These are phyloP conservation scores for Mesoligia furuncula DNA, from an alignment of 2,888 invertebrate species.

Conservation along the genomic window DNA sequence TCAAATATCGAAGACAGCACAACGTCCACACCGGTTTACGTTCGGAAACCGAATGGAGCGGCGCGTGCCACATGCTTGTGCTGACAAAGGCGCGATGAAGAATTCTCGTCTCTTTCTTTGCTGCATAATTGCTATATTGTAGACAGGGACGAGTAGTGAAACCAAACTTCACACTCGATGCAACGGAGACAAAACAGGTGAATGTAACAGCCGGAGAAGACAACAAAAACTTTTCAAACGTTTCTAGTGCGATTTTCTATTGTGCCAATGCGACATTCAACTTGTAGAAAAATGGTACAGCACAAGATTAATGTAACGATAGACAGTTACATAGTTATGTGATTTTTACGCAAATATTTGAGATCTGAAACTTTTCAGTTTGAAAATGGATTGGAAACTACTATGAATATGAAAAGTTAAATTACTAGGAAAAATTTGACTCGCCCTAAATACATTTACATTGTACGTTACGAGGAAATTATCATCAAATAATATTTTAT, in stretches of 20 bases:
- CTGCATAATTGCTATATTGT: slow-evolving; percentile 65
- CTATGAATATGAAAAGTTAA: not conserved
- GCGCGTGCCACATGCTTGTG: slow-evolving; percentile 88
- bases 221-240: slow-evolving; percentile 85
- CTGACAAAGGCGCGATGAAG: slow-evolving; percentile 73
- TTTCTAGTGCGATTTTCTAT: slow-evolving; percentile 83
- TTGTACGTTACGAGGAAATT: slow-evolving; percentile 1
- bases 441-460: not conserved
- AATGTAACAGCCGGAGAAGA: slow-evolving; percentile 84
- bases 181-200: slow-evolving; percentile 84
- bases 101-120: slow-evolving; percentile 84
- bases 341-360: slow-evolving; percentile 17
- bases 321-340: slow-evolving; percentile 44
- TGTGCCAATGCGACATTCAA: slow-evolving; percentile 72
- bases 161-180: slow-evolving; percentile 74
- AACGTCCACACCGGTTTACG: slow-evolving; percentile 80
- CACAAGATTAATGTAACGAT: slow-evolving; percentile 62
- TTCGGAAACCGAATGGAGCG: slow-evolving; percentile 87
- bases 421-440: not conserved
- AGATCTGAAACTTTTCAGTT: not conserved
- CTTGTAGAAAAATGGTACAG: slow-evolving; percentile 68
- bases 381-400: not conserved
- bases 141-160: slow-evolving; percentile 82
- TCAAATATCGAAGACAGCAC: slow-evolving; percentile 70
- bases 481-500: slow-evolving; percentile 6